Base-by-base conservation (phyloP, 2,888 invertebrate genomes). In the Hermaeophaga mercurialis region DNA sequence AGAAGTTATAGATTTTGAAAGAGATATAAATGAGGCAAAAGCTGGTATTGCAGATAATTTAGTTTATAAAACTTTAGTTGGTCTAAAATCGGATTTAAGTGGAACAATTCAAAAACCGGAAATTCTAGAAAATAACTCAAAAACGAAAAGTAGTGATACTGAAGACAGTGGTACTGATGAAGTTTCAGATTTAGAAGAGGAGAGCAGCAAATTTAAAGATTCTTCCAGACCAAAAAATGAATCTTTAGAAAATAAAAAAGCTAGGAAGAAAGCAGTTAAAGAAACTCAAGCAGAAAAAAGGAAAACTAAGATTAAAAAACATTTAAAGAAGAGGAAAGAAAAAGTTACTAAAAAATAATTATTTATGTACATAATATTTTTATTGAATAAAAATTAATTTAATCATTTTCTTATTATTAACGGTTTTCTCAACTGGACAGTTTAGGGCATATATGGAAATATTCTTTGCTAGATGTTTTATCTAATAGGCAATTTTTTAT, bases 291-390 rank as follows among this genome's bases (percentile, higher is more conserved):
- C 95, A 0, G 94, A 96, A 65, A 93, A 89, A 71, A 82, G 96
- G 44, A 91, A 93, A 81, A 82, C 80, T 0, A 98, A 98, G 82
- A 83, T 91, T 0, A 95, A 94, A 69, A 98, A 98, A 76, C 93
- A 96, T 76, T 78, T 96, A 0, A 98, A 98, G 73, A 97, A 96
- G 72, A 82, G 91, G 63, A 88, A 91, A 72, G 92, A 93, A 72
- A 90, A 87, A 73, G 59, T 81, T 11, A 72, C 76, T 3, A 6
- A 24, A 38, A 39, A 26, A 17, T 26, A 38, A 26, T 48, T 49
- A 11, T 39, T 26, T 7, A 17, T 36, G 17, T n/a, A n/a, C 15
- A 4, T 31, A 12, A 19, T 12, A 14, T 12, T 5, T 49, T 39
- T 49, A 15, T n/a, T n/a, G n/a, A n/a, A n/a, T n/a, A n/a, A n/a